Percentiles rank a stretch among this genome's conserved stretches.
phyloP scores from a whole-genome alignment of 2,113 vertebrate genomes.

The Cyprinodon variegatus region DNA sequence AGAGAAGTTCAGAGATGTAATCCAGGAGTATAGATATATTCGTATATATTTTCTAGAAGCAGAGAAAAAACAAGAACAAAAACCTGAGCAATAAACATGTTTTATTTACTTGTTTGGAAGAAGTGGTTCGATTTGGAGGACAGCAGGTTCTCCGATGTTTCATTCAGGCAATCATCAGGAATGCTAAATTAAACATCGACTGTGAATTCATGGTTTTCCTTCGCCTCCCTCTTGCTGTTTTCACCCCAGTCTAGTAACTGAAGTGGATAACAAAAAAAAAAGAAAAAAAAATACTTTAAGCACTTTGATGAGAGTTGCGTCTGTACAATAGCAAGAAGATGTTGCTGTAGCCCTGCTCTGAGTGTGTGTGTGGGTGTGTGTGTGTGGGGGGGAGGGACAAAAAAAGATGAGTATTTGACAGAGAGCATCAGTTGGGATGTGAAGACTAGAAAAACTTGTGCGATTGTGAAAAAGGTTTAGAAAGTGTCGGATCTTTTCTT shows the following conservation, averaged over 20 bases:
- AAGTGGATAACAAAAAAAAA: slow-evolving; percentile 29
- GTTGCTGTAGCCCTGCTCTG: slow-evolving; percentile 68
- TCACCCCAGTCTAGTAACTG: slow-evolving; percentile 39
- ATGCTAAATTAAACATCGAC: slow-evolving; percentile 66
- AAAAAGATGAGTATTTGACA: neutral
- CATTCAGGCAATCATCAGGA: slow-evolving; percentile 74
- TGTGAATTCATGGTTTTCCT: slow-evolving; percentile 61
- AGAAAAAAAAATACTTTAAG: slow-evolving; percentile 58
- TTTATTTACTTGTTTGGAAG: slow-evolving; percentile 73
- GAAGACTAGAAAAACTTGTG: slow-evolving; percentile 47
- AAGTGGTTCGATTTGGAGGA: slow-evolving; percentile 42
- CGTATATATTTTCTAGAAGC: slow-evolving; percentile 81
- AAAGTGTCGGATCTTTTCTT: slow-evolving; percentile 41
- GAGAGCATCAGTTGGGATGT: slow-evolving; percentile 62
- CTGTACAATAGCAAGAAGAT: slow-evolving; percentile 67
- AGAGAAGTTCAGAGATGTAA: slow-evolving; percentile 55
- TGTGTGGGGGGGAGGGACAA: neutral
- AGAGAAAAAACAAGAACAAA: slow-evolving; percentile 60
- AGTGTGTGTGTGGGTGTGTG: neutral
- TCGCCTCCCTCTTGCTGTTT: slow-evolving; percentile 38
- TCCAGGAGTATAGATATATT: slow-evolving; percentile 75
- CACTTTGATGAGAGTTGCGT: slow-evolving; percentile 69
- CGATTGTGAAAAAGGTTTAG: slow-evolving; percentile 41
- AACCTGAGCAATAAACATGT: slow-evolving; percentile 82
- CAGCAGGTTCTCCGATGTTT: slow-evolving; percentile 59